A percentile compares a stretch with the other conserved stretches of the same genome.
Conservation (phyloP, 2,113 vertebrate species). For the Mormoops blainvillei region DNA sequence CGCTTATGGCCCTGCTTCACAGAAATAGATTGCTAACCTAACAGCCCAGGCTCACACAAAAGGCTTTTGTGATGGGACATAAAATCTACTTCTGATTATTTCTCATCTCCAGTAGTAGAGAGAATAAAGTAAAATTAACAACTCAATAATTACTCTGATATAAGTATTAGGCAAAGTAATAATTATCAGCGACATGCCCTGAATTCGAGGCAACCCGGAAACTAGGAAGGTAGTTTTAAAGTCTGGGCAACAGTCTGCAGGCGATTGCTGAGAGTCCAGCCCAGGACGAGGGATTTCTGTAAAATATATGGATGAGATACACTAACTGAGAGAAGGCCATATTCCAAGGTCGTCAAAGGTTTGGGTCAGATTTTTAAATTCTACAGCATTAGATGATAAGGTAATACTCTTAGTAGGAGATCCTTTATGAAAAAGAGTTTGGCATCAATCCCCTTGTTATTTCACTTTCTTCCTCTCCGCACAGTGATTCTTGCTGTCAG, state of each 20-base stretch:
- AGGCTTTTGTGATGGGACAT: neutral
- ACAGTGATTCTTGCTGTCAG: neutral
- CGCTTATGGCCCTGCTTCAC: neutral
- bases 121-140: constrained; percentile 5
- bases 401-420: neutral
- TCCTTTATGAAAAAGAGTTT: neutral
- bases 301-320: neutral
- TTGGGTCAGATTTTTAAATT: neutral
- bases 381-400: neutral
- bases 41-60: neutral
- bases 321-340: neutral
- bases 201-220: neutral
- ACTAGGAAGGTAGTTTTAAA: neutral
- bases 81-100: neutral
- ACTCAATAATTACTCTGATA: constrained; percentile 28
- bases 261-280: neutral
- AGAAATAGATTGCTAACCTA: neutral
- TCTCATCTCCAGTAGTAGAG: neutral
- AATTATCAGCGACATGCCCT: neutral
- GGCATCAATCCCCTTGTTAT: constrained; percentile 29
- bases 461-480: neutral
- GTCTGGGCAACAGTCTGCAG: neutral
- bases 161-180: constrained; percentile 15
- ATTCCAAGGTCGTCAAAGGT: neutral
- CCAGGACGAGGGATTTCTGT: neutral